Conservation (phyloP, 2,888 invertebrate species). For the Hylaea fasciaria region DNA sequence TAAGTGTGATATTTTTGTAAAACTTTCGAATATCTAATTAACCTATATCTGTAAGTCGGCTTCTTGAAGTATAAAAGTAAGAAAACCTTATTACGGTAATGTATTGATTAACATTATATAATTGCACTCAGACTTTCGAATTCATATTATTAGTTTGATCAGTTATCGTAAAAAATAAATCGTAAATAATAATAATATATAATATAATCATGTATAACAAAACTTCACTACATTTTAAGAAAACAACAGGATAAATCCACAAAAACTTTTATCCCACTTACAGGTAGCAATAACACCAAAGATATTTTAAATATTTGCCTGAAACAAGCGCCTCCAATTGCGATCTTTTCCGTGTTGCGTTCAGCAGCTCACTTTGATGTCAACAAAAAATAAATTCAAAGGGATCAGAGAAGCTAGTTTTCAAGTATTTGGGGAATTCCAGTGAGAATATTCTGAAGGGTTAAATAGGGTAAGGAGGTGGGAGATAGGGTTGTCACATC, state of each 20-base stretch:
- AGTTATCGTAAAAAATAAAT: no score
- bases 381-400: conserved; percentile 39
- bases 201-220: background rate
- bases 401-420: conserved; percentile 41
- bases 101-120: no score
- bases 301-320: conserved; percentile 35
- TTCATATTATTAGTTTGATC: background rate
- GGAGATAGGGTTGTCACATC: conserved; percentile 11
- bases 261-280: conserved; percentile 24
- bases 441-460: conserved; percentile 19
- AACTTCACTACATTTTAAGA: background rate
- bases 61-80: no score
- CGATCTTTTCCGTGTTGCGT: conserved; percentile 37
- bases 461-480: conserved; percentile 14
- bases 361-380: conserved; percentile 40
- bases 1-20: no score
- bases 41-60: no score
- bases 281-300: conserved; percentile 6
- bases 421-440: conserved; percentile 30
- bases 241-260: conserved; percentile 12
- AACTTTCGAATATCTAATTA: no score
- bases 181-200: no score
- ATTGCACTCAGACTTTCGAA: background rate
- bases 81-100: no score
- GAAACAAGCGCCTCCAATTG: conserved; percentile 38